These are phyloP conservation scores for Cheiracanthium punctorium DNA, from an alignment of 2,888 invertebrate genomes.

Conservation along the genomic window DNA sequence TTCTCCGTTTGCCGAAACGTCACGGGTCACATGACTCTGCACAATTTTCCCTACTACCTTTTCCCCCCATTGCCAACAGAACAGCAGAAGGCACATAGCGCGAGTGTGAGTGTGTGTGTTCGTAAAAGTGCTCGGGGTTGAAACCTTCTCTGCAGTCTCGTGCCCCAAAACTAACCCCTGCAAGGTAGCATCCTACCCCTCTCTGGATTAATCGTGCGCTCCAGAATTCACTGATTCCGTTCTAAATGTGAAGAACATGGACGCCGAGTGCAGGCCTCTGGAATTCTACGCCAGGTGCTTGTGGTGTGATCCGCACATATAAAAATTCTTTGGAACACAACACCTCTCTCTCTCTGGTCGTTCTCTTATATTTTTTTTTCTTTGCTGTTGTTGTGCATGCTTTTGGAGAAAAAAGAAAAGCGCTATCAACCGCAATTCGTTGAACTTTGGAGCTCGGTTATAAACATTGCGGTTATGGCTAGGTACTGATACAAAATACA, in stretches of 20 bases:
- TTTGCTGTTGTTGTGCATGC: background rate
- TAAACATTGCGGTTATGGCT: constrained; percentile 53
- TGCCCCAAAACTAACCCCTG: constrained; percentile 12
- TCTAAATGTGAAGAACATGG: constrained; percentile 16
- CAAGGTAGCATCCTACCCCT: background rate
- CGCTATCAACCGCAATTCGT: constrained; percentile 11
- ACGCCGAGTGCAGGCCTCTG: constrained; percentile 1
- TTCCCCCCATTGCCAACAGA: constrained; percentile 42
- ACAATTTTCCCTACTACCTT: constrained; percentile 39
- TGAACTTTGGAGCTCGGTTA: constrained; percentile 9
- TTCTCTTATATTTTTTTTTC: background rate
- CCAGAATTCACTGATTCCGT: background rate
- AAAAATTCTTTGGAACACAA: background rate
- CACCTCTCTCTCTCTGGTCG: too few species aligned
- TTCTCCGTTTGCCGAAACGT: constrained; percentile 21
- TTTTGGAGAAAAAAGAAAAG: too few species aligned
- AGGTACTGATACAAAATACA: background rate
- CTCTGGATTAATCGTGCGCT: background rate
- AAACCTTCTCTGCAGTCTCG: background rate
- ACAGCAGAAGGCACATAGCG: constrained; percentile 49
- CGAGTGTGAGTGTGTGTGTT: background rate
- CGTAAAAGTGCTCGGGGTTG: constrained; percentile 22
- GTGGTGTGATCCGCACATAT: background rate
- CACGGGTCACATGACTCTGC: constrained; percentile 61
- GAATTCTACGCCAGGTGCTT: constrained; percentile 1